Evolutionary conservation across 2,888 invertebrate species (phyloP).

Genomic region (Amphipyra berbera): DNA sequence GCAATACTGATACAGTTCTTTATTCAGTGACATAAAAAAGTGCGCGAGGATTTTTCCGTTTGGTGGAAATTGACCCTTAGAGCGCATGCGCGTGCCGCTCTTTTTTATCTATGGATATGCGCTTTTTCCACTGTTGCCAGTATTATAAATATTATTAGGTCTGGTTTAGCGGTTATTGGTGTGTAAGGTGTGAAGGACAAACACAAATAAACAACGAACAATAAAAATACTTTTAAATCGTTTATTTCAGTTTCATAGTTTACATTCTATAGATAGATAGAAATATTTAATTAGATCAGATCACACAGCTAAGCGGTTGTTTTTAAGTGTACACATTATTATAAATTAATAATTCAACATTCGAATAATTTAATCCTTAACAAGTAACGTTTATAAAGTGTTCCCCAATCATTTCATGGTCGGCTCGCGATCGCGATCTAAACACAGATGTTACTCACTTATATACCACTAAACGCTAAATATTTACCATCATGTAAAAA

Average conservation of each 20-base stretch:
- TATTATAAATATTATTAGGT: too few species aligned
- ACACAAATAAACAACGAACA: conserved; percentile 79
- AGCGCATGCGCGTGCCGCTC: too few species aligned
- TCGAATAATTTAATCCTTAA: conserved; percentile 87
- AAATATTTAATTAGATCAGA: conserved; percentile 87
- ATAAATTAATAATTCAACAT: conserved; percentile 87
- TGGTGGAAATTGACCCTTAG: too few species aligned
- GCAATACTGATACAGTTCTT: too few species aligned
- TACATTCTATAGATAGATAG: conserved; percentile 88
- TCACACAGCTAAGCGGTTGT: conserved; percentile 87
- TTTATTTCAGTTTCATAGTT: conserved; percentile 88
- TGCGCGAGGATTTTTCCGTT: too few species aligned
- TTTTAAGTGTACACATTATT: conserved; percentile 84
- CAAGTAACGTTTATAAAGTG: conserved; percentile 85
- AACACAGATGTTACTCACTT: conserved; percentile 80
- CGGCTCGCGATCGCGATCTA: conserved; percentile 69
- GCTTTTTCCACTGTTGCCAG: too few species aligned
- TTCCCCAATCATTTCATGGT: conserved; percentile 82
- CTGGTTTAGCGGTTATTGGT: not conserved
- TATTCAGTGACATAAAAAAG: too few species aligned
- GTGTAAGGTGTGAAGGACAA: conserved; percentile 10
- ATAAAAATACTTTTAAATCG: conserved; percentile 80
- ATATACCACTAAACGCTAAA: conserved; percentile 75
- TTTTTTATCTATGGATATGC: too few species aligned
- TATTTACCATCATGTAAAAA: conserved; percentile 82